Evolutionary conservation across 2,113 vertebrate species (phyloP), one percentile per base, ranked within the genome.

Genomic region (Suricata suricatta): DNA sequence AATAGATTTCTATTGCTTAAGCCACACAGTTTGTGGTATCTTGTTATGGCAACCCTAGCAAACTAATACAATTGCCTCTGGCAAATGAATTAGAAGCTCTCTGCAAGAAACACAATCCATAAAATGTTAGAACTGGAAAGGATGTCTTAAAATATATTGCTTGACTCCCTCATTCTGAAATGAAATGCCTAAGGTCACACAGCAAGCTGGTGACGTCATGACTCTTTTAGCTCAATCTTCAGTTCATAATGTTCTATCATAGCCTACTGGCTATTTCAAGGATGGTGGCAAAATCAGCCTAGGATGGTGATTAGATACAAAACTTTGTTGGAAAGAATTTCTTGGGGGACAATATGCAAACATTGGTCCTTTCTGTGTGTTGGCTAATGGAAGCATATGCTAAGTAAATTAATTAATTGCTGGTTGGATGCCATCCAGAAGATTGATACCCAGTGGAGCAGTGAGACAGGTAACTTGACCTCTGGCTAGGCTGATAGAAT

Each of bases 71-170:
- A 60, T 66, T 54, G 47, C 50, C 57, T 94, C 50, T 60, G 54
- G 72, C n/a, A 76, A 79, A 57, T 83, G 19, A 93, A 33, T 76
- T 80, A 83, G 93, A 79, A 47, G 57, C 35, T 95, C 33, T 72
- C 90, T 84, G 33, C n/a, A 89, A 72, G 97, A 96, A 92, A 64
- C 64, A 13, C 88, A 96, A 82, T 85, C 47, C 60, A 93, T 72
- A 64, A 21, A 54, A 52, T 81, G 47, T 57, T 69, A 74, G 41
- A 52, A 35, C 88, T 74, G 71, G 63, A 92, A 92, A 47, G 60
- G 33, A 88, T 82, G 60, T 97, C 88, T 95, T 71, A 93, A 95
- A 95, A 93, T 72, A 63, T 41, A 81, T 69, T 92, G 72, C 68
- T 80, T 81, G 94, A 69, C 17, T 1, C 31, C 19, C 57, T 81